These are phyloP conservation scores for Pelochelys cantorii DNA, from an alignment of 2,797 vertebrate species.

Conservation along the genomic window DNA sequence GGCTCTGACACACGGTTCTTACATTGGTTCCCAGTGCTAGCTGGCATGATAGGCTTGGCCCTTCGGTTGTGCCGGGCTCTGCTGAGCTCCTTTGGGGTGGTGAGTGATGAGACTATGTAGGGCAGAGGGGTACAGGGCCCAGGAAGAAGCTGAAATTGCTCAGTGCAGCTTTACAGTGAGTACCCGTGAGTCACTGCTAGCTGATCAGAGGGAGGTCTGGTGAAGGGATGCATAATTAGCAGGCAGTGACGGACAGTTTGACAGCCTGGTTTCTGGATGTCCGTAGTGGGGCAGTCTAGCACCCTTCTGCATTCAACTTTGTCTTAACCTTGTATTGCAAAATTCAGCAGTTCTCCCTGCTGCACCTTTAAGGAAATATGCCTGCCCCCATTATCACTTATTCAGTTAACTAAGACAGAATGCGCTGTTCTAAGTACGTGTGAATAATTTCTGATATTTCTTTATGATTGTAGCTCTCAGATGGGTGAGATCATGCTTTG, in stretches of 20 bases:
- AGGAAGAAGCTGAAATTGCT: neutral
- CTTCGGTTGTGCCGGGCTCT: neutral
- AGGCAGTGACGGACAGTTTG: neutral
- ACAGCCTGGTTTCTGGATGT: neutral
- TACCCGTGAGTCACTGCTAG: neutral
- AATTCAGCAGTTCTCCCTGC: neutral
- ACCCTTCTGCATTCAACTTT: neutral
- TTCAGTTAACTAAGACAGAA: rapidly evolving
- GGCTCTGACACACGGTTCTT: neutral
- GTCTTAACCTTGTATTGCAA: neutral
- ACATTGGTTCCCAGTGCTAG: neutral
- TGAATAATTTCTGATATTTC: rapidly evolving
- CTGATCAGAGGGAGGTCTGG: neutral
- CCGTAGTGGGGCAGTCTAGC: neutral
- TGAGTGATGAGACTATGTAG: neutral
- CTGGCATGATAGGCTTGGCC: neutral
- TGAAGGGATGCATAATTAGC: neutral
- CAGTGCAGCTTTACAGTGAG: neutral
- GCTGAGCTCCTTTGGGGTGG: neutral
- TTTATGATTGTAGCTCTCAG: neutral
- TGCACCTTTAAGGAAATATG: neutral
- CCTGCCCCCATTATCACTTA: rapidly evolving
- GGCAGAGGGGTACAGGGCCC: neutral
- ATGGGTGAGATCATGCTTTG: neutral
- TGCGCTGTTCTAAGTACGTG: neutral